phyloP scores from a whole-genome alignment of 2,888 invertebrate species.

The Rhorus exstirpatorius region DNA sequence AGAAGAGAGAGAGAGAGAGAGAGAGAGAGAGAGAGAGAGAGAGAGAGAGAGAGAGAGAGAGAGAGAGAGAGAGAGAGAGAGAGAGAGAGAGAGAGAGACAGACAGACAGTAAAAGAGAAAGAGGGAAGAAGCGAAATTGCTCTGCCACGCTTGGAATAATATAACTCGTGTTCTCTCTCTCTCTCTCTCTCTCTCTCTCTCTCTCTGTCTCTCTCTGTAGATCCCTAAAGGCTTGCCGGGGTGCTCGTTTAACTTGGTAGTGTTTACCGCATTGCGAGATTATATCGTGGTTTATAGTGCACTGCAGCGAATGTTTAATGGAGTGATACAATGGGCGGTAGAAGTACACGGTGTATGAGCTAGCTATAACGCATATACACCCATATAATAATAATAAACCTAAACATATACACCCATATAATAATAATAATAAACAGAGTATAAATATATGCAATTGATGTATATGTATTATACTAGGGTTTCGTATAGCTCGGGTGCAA shows the following conservation, averaged over 20 bases:
- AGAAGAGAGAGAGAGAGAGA: conserved; percentile 24
- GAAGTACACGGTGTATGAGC: conserved; percentile 49
- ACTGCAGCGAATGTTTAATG: conserved; percentile 84
- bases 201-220: conserved; percentile 31
- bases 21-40: conserved; percentile 12
- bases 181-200: conserved; percentile 39
- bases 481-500: too few species aligned
- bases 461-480: background rate
- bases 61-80: conserved; percentile 37
- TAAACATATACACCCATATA: conserved; percentile 1
- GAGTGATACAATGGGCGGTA: conserved; percentile 80
- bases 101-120: too few species aligned
- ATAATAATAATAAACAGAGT: background rate
- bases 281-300: conserved; percentile 83
- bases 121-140: conserved; percentile 37
- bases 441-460: background rate
- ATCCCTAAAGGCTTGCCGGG: conserved; percentile 62
- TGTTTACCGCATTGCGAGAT: conserved; percentile 84
- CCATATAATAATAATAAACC: conserved; percentile 7
- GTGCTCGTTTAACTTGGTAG: conserved; percentile 80
- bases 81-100: conserved; percentile 30
- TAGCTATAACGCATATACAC: conserved; percentile 24
- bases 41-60: conserved; percentile 19
- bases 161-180: conserved; percentile 39
- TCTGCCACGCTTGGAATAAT: conserved; percentile 38